Evolutionary conservation across 2,113 vertebrate species (phyloP), one percentile per base, ranked within the genome.

Genomic region (Poecile atricapillus): DNA sequence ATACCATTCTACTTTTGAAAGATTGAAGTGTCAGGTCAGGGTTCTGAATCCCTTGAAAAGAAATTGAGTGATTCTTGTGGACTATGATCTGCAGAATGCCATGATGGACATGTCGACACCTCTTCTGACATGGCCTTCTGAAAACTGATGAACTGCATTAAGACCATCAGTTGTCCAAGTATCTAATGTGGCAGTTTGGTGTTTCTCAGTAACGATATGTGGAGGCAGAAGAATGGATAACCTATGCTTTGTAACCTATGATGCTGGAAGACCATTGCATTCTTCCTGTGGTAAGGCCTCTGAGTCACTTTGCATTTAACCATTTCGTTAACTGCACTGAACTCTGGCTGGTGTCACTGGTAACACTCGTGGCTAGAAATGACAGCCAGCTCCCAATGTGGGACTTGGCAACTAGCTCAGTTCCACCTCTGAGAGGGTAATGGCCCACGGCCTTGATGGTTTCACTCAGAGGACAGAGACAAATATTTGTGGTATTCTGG

Each of bases 361-460:
- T 43, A 41, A 56, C 59, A 52, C 5, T 47, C 7, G 9, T 23
- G 37, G 41, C 18, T 74, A 27, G 44, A 64, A 92, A 69, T 15
- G 11, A n/a, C 41, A 65, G 3, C 3, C 23, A 31, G 50, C 4
- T 85, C 56, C 11, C 43, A 30, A 0, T 31, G 0, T 75, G 65
- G 31, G 39, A 53, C 8, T 49, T 81, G 28, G 10, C 27, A 87
- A 49, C 15, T 10, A 44, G 23, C 15, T 78, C 55, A 60, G 6
- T 13, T 84, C 22, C 46, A 55, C 18, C 15, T 78, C 50, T 35
- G 31, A 58, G 39, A 52, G 59, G 9, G 16, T 44, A 74, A 56
- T 74, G 39, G 9, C 70, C 44, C 14, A 50, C 1, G 2, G 15
- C 16, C 7, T 37, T 62, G 16, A 35, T 69, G 23, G 9, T 46